phyloP scores from a whole-genome alignment of 2,797 vertebrate genomes.

The Myotis vivesi region DNA sequence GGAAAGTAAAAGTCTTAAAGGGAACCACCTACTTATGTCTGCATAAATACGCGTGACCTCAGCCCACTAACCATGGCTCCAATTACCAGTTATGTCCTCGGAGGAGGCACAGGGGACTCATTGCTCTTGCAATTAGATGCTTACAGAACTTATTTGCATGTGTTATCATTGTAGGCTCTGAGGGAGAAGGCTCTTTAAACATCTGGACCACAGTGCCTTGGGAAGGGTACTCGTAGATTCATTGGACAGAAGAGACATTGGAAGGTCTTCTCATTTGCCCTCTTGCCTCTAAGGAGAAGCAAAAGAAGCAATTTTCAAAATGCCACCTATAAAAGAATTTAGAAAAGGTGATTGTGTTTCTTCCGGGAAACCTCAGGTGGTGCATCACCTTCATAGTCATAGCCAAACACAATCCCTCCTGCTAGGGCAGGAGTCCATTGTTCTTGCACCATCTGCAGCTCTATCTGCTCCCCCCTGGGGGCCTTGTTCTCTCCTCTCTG shows the following conservation, averaged over 20 bases:
- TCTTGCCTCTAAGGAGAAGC: neutral
- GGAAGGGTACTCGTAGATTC: neutral
- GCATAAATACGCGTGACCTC: conserved; percentile 54
- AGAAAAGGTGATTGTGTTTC: neutral
- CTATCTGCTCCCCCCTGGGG: neutral
- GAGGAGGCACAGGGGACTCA: neutral
- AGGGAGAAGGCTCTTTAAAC: conserved; percentile 14
- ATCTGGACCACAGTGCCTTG: conserved; percentile 20
- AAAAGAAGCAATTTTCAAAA: neutral
- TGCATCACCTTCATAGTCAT: neutral
- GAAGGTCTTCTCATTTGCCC: neutral
- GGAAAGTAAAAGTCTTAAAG: conserved; percentile 53
- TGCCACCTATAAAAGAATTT: neutral
- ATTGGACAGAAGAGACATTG: neutral
- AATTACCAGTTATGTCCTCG: conserved; percentile 37
- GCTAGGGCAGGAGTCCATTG: neutral
- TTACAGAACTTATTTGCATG: conserved; percentile 23
- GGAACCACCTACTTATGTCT: neutral
- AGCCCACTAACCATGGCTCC: conserved; percentile 39
- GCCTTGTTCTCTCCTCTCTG: neutral
- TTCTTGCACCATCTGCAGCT: neutral
- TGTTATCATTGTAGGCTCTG: neutral
- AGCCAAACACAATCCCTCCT: neutral
- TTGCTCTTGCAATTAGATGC: conserved; percentile 29
- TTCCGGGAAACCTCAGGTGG: neutral